Conservation (phyloP, 2,113 vertebrate species). For the human (Homo sapiens) region GRCh38 chr12:104510501-104511000, state of each 20-base stretch:
- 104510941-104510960: neutral
- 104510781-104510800: neutral
- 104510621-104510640: neutral
- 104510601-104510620: neutral
- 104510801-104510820: neutral
- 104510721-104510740: neutral
- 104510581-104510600: neutral
- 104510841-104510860: neutral
- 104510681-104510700: neutral
- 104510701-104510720: neutral
- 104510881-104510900: neutral
- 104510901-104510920: neutral
- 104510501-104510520: neutral
- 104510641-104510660: neutral
- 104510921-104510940: conserved; percentile 3
- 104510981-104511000: neutral
- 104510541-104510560: neutral
- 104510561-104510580: neutral
- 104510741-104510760: neutral
- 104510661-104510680: neutral
- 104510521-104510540: neutral
- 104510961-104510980: neutral
- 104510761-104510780: neutral
- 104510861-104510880: conserved; percentile 15
- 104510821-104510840: neutral